Evolutionary conservation across 1,140 invertebrate genomes (phyloP).

Genomic region (Trichogramma pretiosum): DNA sequence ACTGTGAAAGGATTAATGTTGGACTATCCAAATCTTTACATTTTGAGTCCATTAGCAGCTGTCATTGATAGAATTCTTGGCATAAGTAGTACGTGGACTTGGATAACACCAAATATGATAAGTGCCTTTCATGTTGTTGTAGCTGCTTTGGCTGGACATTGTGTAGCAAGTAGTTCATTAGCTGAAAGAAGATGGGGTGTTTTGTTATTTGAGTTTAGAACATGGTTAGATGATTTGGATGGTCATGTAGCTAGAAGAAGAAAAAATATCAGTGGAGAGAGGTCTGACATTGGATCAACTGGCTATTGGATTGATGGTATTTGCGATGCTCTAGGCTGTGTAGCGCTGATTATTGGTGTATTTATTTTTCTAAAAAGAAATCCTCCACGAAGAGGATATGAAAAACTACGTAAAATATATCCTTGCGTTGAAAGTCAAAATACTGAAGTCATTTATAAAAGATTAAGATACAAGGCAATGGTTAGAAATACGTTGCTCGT

Average conservation of each 20-base stretch:
- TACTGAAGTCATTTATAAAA: constrained; percentile 26
- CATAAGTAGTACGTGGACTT: constrained; percentile 52
- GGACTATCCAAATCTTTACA: constrained; percentile 67
- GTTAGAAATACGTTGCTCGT: constrained; percentile 57
- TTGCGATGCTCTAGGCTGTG: constrained; percentile 63
- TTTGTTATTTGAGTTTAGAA: constrained; percentile 63
- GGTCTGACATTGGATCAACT: constrained; percentile 59
- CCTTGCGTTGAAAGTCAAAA: constrained; percentile 27
- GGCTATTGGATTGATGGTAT: constrained; percentile 68
- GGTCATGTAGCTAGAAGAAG: constrained; percentile 65
- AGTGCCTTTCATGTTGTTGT: constrained; percentile 65
- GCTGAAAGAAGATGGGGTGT: constrained; percentile 59
- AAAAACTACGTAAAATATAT: constrained; percentile 46
- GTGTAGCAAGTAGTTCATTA: constrained; percentile 59
- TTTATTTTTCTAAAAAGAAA: constrained; percentile 59
- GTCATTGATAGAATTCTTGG: constrained; percentile 54
- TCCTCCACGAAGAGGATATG: constrained; percentile 56
- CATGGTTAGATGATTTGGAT: constrained; percentile 71
- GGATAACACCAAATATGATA: constrained; percentile 70
- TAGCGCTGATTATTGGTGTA: constrained; percentile 57
- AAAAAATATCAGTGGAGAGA: constrained; percentile 59
- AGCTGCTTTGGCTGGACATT: constrained; percentile 58
- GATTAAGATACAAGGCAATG: constrained; percentile 52
- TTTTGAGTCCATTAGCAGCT: constrained; percentile 62
- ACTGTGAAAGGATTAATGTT: constrained; percentile 67